A percentile compares a stretch with the other conserved stretches of the same genome.
Conservation (phyloP, 2,888 invertebrate species). For the Crepidodera aurea region DNA sequence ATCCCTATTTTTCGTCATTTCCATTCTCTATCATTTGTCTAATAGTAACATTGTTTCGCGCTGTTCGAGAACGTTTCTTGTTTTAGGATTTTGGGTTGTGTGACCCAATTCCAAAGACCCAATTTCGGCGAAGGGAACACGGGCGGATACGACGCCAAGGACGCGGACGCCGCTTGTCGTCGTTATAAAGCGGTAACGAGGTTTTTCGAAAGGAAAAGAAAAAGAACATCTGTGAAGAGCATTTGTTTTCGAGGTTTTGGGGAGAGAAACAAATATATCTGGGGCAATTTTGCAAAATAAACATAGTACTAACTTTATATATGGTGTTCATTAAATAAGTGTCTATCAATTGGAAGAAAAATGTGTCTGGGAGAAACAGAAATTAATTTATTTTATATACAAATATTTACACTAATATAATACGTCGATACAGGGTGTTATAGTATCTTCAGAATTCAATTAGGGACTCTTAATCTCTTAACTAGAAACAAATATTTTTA, state of each 20-base stretch:
- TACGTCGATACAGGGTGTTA: no score
- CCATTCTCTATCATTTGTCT: no score
- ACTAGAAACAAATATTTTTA: no score
- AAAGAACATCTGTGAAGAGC: not conserved
- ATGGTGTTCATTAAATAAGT: no score
- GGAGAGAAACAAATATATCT: not conserved
- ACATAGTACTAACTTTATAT: not conserved
- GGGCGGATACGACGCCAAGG: not conserved
- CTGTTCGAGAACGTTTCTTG: not conserved
- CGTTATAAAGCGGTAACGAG: not conserved
- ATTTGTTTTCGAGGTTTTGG: not conserved
- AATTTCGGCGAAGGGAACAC: not conserved
- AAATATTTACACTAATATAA: no score
- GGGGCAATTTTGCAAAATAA: not conserved
- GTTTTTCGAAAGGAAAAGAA: not conserved
- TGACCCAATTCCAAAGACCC: constrained; percentile 10
- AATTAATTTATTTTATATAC: no score
- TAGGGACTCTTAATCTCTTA: no score
- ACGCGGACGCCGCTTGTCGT: not conserved
- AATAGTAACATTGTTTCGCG: not conserved
- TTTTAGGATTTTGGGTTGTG: not conserved
- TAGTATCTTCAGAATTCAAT: no score
- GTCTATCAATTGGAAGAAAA: no score
- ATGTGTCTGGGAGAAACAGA: no score
- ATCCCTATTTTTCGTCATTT: no score